Conservation (phyloP, 2,797 vertebrate species). For the Xenentodon cancila region DNA sequence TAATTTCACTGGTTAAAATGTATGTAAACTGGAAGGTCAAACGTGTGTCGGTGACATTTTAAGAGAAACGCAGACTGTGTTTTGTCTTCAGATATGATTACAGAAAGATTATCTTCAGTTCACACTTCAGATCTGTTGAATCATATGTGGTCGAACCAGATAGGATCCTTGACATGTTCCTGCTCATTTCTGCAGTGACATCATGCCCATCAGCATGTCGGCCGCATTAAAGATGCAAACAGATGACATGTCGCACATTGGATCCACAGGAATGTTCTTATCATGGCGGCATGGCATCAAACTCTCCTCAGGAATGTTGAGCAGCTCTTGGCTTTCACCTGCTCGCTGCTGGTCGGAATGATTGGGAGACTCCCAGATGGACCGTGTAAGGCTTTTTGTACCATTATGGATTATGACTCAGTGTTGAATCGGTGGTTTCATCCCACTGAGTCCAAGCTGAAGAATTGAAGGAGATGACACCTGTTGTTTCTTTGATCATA, state of each 20-base stretch:
- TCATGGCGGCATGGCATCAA: constrained; percentile 39
- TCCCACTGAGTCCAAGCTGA: constrained; percentile 14
- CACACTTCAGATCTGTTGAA: constrained; percentile 7
- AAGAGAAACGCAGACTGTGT: background rate
- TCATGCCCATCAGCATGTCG: constrained; percentile 46
- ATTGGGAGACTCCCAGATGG: constrained; percentile 21
- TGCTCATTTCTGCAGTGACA: constrained; percentile 19
- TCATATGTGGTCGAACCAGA: constrained; percentile 17
- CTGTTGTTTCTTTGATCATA: constrained; percentile 26
- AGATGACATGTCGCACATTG: constrained; percentile 48
- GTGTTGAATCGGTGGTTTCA: constrained; percentile 17
- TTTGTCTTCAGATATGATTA: constrained; percentile 5
- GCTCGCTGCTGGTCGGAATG: constrained; percentile 37
- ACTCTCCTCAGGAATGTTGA: constrained; percentile 57
- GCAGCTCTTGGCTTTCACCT: constrained; percentile 44
- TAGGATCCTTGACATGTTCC: constrained; percentile 5
- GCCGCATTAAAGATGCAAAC: constrained; percentile 40
- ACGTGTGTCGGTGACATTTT: background rate
- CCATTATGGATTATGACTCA: constrained; percentile 61
- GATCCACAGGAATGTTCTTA: constrained; percentile 40
- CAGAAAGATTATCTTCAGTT: constrained; percentile 8
- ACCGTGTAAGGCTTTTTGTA: constrained; percentile 48
- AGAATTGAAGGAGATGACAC: constrained; percentile 32
- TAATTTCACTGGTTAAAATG: no score
- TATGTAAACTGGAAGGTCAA: no score